These are phyloP conservation scores for Lutjanus argentimaculatus DNA, from an alignment of 2,797 vertebrate genomes.

Conservation along the genomic window DNA sequence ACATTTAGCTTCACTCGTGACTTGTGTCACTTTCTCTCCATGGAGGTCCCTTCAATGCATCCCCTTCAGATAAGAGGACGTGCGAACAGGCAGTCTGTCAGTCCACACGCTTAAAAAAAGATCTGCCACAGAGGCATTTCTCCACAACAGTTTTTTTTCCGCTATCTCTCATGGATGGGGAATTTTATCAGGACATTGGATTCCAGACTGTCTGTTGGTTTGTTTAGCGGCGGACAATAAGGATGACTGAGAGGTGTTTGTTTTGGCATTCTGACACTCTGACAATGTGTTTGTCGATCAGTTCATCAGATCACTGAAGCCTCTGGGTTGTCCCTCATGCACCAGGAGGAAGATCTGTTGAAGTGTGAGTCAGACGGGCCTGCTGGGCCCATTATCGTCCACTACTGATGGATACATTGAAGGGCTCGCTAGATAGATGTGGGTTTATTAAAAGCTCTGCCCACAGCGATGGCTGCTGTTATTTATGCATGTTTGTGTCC, in stretches of 20 bases:
- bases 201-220: slow-evolving; percentile 57
- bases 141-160: slow-evolving; percentile 48
- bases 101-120: slow-evolving; percentile 77
- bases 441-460: slow-evolving; percentile 89
- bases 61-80: slow-evolving; percentile 81
- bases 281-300: slow-evolving; percentile 78
- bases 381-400: slow-evolving; percentile 83
- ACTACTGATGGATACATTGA: slow-evolving; percentile 81
- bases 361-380: slow-evolving; percentile 81
- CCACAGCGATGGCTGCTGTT: slow-evolving; percentile 87
- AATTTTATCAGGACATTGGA: slow-evolving; percentile 64
- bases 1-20: slow-evolving; percentile 88
- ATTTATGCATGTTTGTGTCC: slow-evolving; percentile 98
- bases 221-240: slow-evolving; percentile 67
- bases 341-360: slow-evolving; percentile 71
- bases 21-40: slow-evolving; percentile 85
- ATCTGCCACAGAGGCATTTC: slow-evolving; percentile 81
- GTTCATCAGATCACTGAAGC: slow-evolving; percentile 72
- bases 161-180: slow-evolving; percentile 55
- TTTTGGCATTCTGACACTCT: slow-evolving; percentile 71
- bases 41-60: slow-evolving; percentile 82
- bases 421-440: slow-evolving; percentile 77
- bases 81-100: slow-evolving; percentile 82
- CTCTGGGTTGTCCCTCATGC: slow-evolving; percentile 68
- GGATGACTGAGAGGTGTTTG: slow-evolving; percentile 73